A percentile compares a stretch with the other conserved stretches of the same genome.
Evolutionary conservation across 2,888 invertebrate species (phyloP).

Genomic region (Stegophylla sp.): DNA sequence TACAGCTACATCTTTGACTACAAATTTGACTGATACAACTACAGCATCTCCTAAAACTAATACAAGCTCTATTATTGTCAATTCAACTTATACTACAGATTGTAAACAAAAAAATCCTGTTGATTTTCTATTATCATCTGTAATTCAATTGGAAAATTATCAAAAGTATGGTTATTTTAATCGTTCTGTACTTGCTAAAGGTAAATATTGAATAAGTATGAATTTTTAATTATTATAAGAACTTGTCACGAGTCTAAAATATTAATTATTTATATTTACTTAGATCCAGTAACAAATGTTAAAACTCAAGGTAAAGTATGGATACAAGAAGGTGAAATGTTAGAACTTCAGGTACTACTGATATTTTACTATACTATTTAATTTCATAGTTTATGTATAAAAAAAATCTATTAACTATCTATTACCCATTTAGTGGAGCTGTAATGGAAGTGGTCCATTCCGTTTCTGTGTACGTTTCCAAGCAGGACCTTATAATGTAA

Average conservation of each 20-base stretch:
- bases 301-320: constrained; percentile 79
- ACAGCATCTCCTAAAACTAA: constrained; percentile 5
- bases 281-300: constrained; percentile 77
- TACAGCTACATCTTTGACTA: constrained; percentile 22
- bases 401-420: constrained; percentile 12
- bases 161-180: constrained; percentile 79
- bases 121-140: constrained; percentile 70
- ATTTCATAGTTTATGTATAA: neutral
- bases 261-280: constrained; percentile 62
- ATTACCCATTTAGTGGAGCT: constrained; percentile 68
- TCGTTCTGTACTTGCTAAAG: constrained; percentile 72
- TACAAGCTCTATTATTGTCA: neutral
- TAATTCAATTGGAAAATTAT: constrained; percentile 72
- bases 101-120: constrained; percentile 66
- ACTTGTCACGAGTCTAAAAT: constrained; percentile 9
- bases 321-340: constrained; percentile 81
- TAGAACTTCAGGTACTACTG: constrained; percentile 70
- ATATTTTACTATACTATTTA: neutral
- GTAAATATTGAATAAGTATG: constrained; percentile 66
- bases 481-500: constrained; percentile 68
- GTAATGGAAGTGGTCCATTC: constrained; percentile 78
- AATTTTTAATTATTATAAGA: constrained; percentile 11
- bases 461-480: constrained; percentile 74
- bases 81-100: constrained; percentile 52
- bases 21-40: neutral